A percentile compares a stretch with the other conserved stretches of the same genome.
phyloP scores from a whole-genome alignment of 1,140 invertebrate species.

The Pteromalus puparum region DNA sequence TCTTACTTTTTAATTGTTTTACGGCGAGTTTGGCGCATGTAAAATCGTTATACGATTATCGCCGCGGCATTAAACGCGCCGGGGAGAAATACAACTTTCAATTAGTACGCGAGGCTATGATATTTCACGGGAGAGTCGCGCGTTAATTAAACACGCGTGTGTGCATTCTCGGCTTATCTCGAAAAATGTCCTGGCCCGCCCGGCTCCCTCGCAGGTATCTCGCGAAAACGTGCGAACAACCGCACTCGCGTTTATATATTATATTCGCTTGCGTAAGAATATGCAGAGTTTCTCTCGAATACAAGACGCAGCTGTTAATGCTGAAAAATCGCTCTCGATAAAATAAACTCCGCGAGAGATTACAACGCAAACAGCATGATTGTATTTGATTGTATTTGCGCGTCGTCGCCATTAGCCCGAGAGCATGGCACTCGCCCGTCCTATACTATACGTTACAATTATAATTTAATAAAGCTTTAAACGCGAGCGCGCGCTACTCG shows the following conservation, averaged over 20 bases:
- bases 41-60: constrained; percentile 32
- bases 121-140: constrained; percentile 12
- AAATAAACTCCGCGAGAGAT: no score
- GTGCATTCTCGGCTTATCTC: constrained; percentile 13
- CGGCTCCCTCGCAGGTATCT: constrained; percentile 26
- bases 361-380: no score
- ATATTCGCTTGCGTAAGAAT: not conserved
- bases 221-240: constrained; percentile 38
- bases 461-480: not conserved
- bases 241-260: no score
- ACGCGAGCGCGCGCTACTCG: no score
- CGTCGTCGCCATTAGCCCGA: no score
- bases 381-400: no score
- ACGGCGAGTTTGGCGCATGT: not conserved
- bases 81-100: constrained; percentile 13
- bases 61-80: not conserved
- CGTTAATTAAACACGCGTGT: constrained; percentile 5
- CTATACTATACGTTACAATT: not conserved
- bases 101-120: constrained; percentile 21
- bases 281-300: no score
- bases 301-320: no score
- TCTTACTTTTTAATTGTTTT: constrained; percentile 10
- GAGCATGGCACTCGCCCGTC: no score
- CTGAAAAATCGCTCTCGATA: no score
- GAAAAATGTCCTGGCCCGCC: constrained; percentile 51